Evolutionary conservation across 2,113 vertebrate species (phyloP), one percentile per base, ranked within the genome.

Genomic region (Rhinoderma darwinii): DNA sequence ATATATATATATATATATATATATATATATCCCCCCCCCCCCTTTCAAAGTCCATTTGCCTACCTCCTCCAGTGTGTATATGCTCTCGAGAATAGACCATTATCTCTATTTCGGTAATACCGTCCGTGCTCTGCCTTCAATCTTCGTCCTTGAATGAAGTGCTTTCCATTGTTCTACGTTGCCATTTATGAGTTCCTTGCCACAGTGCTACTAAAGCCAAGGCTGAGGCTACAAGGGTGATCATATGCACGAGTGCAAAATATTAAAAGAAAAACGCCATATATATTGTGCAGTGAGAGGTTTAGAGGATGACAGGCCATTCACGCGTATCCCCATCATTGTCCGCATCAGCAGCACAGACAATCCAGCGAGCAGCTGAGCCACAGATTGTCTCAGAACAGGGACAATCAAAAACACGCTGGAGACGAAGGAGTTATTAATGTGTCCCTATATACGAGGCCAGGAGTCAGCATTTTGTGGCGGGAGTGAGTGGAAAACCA

Each of bases 261-360:
- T 82, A 66, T 11, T 43, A 25, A 70, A 12, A 50, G 17, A 15
- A 30, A 43, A 39, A n/a, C 30, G 25, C n/a, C 43, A 35, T 54
- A 9, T 51, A 10, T 72, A 44, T 20, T 70, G 63, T 72, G 63
- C 80, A 82, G 2, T 20, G 41, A 54, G 66, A 44, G 51, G 43
- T 43, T 20, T 54, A 59, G 77, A 80, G 50, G 35, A 59, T 79
- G 9, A 66, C 20, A 61, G 44, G 44, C 56, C 54, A 59, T 59
- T 51, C 30, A 83, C 25, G 63, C 27, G 72, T 83, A 72, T 25
- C 82, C 66, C 66, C 66, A 83, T 68, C 30, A 32, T 43, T 72
- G 63, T 68, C 82, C 51, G 63, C 54, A 81, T 81, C 51, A 81
- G 56, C 82, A 83, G 82, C 82, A 83, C 9, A 54, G 63, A 51